Conservation (phyloP, 2,888 invertebrate species). For the Caenorhabditis afra region DNA sequence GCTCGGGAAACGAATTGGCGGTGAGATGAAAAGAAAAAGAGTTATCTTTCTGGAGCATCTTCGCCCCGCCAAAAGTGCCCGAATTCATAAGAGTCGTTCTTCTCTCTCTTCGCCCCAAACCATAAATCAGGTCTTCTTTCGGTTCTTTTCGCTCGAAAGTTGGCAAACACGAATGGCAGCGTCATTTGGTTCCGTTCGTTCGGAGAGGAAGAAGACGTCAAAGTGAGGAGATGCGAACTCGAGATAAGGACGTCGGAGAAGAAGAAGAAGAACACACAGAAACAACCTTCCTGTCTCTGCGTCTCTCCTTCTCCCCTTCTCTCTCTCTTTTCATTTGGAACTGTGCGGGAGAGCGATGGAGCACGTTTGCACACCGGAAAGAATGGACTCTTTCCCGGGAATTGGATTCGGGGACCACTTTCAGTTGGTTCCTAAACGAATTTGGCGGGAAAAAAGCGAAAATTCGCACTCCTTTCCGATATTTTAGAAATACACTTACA, state of each 20-base stretch:
- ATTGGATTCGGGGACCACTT: too few species aligned
- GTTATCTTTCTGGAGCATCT: slow-evolving; percentile 11
- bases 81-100: slow-evolving; percentile 4
- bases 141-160: background rate
- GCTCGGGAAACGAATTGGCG: background rate
- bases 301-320: too few species aligned
- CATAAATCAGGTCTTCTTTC: slow-evolving; percentile 26
- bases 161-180: slow-evolving; percentile 10
- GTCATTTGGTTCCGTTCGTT: slow-evolving; percentile 19
- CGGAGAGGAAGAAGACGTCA: slow-evolving; percentile 19
- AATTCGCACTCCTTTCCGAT: too few species aligned
- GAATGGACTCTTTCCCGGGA: too few species aligned
- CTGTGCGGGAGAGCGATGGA: background rate
- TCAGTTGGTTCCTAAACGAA: too few species aligned
- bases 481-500: too few species aligned
- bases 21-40: slow-evolving; percentile 13
- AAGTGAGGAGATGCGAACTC: slow-evolving; percentile 26
- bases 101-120: background rate
- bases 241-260: slow-evolving; percentile 16
- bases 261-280: background rate
- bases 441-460: too few species aligned
- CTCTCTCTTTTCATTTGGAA: background rate
- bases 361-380: too few species aligned
- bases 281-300: too few species aligned
- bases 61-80: background rate